Evolutionary conservation across 2,797 vertebrate species (phyloP).

Genomic region (Okamejei kenojei): DNA sequence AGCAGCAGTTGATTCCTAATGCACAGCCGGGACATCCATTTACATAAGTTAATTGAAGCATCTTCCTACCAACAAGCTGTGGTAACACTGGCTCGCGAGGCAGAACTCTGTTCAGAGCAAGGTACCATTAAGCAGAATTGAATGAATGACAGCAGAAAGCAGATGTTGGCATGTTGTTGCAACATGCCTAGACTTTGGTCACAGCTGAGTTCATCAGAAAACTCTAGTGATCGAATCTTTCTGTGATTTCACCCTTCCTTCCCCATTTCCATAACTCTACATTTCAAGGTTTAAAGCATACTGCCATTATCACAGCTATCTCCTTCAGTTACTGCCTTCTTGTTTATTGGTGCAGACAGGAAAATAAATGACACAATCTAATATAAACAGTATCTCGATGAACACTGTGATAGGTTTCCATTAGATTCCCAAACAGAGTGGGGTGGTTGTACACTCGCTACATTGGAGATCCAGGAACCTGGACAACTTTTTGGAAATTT

Average conservation of each 20-base stretch:
- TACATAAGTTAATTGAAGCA: conserved; percentile 25
- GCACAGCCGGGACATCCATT: neutral
- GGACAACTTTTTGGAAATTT: no score
- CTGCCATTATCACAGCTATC: neutral
- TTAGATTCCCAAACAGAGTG: neutral
- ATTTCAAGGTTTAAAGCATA: neutral
- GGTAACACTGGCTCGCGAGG: neutral
- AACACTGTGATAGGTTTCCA: neutral
- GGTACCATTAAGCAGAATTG: neutral
- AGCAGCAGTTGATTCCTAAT: neutral
- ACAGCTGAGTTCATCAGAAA: neutral
- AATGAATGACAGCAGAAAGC: neutral
- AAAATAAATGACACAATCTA: neutral
- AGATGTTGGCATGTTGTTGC: neutral
- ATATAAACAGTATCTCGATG: neutral
- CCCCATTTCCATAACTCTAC: neutral
- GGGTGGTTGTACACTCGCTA: no score
- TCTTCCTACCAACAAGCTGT: neutral
- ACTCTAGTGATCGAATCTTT: neutral
- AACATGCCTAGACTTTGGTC: neutral
- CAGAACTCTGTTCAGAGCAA: neutral
- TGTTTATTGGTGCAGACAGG: neutral
- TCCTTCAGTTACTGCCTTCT: neutral
- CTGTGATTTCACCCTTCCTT: neutral
- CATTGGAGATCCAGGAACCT: no score